These are phyloP conservation scores for Borostomias antarcticus DNA, from an alignment of 2,797 vertebrate species.

Conservation along the genomic window DNA sequence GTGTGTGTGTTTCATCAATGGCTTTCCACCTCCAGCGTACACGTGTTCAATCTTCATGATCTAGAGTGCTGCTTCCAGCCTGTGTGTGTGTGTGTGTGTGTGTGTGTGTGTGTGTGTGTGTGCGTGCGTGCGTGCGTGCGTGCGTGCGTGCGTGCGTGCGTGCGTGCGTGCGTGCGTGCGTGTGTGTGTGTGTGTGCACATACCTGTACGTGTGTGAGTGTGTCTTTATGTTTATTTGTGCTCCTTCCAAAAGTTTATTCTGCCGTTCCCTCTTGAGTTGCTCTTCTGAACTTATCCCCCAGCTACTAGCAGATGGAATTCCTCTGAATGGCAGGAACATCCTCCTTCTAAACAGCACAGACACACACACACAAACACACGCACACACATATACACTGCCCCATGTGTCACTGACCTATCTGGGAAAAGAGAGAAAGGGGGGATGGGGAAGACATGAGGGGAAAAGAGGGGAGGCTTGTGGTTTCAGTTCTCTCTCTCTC, in stretches of 20 bases:
- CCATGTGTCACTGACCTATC: conserved; percentile 63
- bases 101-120: not conserved
- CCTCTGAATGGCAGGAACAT: conserved; percentile 65
- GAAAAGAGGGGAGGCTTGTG: conserved; percentile 17
- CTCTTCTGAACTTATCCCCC: conserved; percentile 27
- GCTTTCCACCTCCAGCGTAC: no score
- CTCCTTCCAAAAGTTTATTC: conserved; percentile 34
- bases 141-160: conserved; percentile 4
- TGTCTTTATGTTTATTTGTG: conserved; percentile 20
- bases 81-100: conserved; percentile 2
- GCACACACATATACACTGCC: conserved; percentile 23
- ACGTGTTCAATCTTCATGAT: no score
- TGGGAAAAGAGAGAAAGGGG: conserved; percentile 21
- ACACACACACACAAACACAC: conserved; percentile 6
- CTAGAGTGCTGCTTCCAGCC: no score
- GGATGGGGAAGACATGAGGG: not conserved
- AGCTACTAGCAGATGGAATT: conserved; percentile 63
- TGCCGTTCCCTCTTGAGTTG: conserved; percentile 43
- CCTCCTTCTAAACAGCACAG: conserved; percentile 48
- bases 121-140: conserved; percentile 9
- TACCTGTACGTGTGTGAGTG: not conserved
- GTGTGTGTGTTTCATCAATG: conserved; percentile 15
- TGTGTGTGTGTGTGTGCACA: conserved; percentile 21
- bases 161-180: not conserved
- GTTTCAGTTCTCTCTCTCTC: conserved; percentile 31